Evolutionary conservation across 2,113 vertebrate species (phyloP), one percentile per base, ranked within the genome.

Genomic region (Globicephala melas): DNA sequence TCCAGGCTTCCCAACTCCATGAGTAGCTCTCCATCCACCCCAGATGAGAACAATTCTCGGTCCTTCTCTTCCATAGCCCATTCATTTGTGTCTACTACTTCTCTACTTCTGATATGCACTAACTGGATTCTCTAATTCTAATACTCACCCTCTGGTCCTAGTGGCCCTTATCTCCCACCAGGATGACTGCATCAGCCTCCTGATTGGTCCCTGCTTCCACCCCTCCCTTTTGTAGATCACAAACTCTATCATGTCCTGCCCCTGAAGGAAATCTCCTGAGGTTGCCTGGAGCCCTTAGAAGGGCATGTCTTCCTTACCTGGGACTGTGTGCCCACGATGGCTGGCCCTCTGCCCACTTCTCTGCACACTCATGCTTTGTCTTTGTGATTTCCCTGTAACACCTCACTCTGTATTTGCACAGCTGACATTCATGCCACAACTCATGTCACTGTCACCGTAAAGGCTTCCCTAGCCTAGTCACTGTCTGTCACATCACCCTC

Each of bases 41-140:
- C 0, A 31, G 41, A 20, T 0, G 2, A 50, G 53, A 31, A 20
- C 63, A n/a, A 0, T 2, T 20, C 33, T 15, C 7, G 4, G 4
- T 7, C 23, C 33, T 60, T 47, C 23, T 36, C 62, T 53, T 70
- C 60, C 53, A 62, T 21, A 26, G 21, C 20, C 8, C 13, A 8
- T 20, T 11, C 20, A 1, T 53, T 14, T 0, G 7, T 1, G 20
- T 77, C 71, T 33, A 12, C 36, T 47, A 7, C 44, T 33, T 23
- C 71, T 60, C 58, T 18, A 2, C 6, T 6, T 26, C 79, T 1
- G 12, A 9, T 3, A 13, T 25, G 1, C 2, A 14, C 25, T 20
- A 26, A 17, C 38, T 70, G 28, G 10, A 33, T 77, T 26, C 28
- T 67, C 47, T 6, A 18, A n/a, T 20, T 58, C 47, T 23, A 4